Percentiles rank a stretch among this genome's conserved stretches.
These are phyloP conservation scores for Andricus curvator DNA, from an alignment of 2,888 invertebrate species.

Conservation along the genomic window DNA sequence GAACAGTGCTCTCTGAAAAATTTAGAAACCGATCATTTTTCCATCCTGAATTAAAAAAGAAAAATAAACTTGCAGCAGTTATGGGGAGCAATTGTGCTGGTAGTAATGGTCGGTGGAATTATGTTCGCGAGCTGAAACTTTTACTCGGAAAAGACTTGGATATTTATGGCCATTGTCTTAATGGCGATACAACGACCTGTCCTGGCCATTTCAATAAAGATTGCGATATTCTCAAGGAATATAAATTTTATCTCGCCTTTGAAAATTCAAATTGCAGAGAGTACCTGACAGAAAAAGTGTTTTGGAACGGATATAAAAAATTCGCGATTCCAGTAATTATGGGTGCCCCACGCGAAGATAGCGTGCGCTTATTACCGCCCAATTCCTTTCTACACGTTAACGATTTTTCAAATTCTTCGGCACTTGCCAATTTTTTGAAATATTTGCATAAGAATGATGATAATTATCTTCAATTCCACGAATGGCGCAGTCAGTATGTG, in stretches of 20 bases:
- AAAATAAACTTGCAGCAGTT: conserved; percentile 77
- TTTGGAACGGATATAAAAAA: conserved; percentile 83
- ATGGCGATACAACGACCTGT: conserved; percentile 80
- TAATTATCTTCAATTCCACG: conserved; percentile 79
- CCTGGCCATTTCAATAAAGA: conserved; percentile 83
- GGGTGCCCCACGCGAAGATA: conserved; percentile 80
- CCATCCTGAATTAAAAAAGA: conserved; percentile 40
- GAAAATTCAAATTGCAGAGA: conserved; percentile 86
- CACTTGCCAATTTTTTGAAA: conserved; percentile 80
- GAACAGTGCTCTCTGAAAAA: conserved; percentile 77
- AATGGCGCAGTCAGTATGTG: conserved; percentile 82
- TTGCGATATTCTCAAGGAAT: conserved; percentile 81
- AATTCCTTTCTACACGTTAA: conserved; percentile 83
- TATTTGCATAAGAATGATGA: conserved; percentile 77
- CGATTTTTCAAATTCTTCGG: conserved; percentile 79
- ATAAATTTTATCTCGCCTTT: conserved; percentile 85
- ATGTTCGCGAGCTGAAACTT: conserved; percentile 80
- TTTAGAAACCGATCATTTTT: not conserved
- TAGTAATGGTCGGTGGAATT: conserved; percentile 79
- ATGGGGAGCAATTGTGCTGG: conserved; percentile 82
- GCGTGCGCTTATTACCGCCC: conserved; percentile 81
- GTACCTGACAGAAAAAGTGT: conserved; percentile 86
- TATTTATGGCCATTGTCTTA: conserved; percentile 80
- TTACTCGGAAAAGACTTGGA: conserved; percentile 80
- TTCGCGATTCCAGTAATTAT: conserved; percentile 84